Evolutionary conservation across 2,888 invertebrate species (phyloP).

Genomic region (Drosophila eohydei): DNA sequence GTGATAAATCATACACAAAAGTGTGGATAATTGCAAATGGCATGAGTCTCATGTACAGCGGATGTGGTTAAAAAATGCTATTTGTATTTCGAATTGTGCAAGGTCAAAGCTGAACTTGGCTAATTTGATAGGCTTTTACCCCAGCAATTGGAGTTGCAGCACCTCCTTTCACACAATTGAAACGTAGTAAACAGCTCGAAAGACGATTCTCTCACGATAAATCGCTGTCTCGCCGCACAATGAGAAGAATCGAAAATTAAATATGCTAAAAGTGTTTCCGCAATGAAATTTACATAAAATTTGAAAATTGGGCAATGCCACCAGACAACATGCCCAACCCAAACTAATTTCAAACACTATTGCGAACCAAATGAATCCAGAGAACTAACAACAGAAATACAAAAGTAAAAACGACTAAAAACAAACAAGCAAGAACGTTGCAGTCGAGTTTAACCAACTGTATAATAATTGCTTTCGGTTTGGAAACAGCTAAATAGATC

Average conservation of each 20-base stretch:
- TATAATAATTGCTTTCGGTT: not conserved
- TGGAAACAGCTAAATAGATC: not conserved
- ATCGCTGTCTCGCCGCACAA: constrained; percentile 28
- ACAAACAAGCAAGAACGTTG: not conserved
- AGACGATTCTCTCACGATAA: constrained; percentile 63
- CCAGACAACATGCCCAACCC: constrained; percentile 15
- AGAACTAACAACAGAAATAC: constrained; percentile 6
- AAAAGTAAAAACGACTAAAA: not conserved
- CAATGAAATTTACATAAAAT: constrained; percentile 68
- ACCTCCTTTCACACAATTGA: constrained; percentile 44
- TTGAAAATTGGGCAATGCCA: constrained; percentile 36
- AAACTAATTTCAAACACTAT: constrained; percentile 33
- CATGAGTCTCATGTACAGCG: constrained; percentile 50
- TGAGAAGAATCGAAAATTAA: constrained; percentile 54
- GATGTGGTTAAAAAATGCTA: constrained; percentile 41
- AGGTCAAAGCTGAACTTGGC: constrained; percentile 36
- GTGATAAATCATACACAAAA: constrained; percentile 43
- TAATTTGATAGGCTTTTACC: constrained; percentile 50
- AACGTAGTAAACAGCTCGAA: constrained; percentile 20
- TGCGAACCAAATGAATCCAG: constrained; percentile 24
- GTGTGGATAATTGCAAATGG: constrained; percentile 50
- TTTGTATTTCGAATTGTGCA: constrained; percentile 33
- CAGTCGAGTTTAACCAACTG: not conserved
- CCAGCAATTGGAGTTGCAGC: constrained; percentile 6
- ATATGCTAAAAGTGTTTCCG: constrained; percentile 68